These are phyloP conservation scores for Gadus chalcogrammus DNA, from an alignment of 2,113 vertebrate species.

Conservation along the genomic window DNA sequence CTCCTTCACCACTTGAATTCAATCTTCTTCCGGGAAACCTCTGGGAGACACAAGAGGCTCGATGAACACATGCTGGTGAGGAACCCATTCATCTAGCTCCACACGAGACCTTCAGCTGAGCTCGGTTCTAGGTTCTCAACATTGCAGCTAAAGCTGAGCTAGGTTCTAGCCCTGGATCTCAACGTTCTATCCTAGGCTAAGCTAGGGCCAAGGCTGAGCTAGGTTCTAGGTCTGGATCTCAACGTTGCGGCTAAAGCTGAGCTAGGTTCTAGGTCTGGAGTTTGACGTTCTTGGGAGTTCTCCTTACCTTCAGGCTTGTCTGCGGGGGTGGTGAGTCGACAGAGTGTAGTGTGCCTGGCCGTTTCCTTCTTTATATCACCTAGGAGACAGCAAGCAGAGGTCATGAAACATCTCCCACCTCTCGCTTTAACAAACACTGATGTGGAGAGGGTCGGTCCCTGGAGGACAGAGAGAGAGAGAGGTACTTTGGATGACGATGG, in stretches of 20 bases:
- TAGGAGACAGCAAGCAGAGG: constrained; percentile 12
- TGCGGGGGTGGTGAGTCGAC: constrained; percentile 41
- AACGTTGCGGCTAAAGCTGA: too few species aligned
- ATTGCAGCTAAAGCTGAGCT: too few species aligned
- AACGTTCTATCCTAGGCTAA: too few species aligned
- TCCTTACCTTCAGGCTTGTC: not conserved
- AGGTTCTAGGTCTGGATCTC: too few species aligned
- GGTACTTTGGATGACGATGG: constrained; percentile 60
- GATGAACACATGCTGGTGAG: not conserved
- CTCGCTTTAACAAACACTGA: too few species aligned
- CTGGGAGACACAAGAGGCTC: constrained; percentile 12
- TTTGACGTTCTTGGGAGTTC: not conserved
- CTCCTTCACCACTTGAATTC: constrained; percentile 37
- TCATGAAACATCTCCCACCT: not conserved
- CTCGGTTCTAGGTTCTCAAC: too few species aligned
- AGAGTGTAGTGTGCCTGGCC: constrained; percentile 4
- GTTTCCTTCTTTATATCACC: constrained; percentile 32
- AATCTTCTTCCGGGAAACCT: constrained; percentile 2
- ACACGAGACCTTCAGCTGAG: too few species aligned
- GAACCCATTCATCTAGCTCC: not conserved
- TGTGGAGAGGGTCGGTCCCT: too few species aligned
- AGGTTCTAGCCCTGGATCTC: too few species aligned
- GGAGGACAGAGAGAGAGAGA: not conserved
- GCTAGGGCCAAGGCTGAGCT: not conserved
- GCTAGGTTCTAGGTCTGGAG: not conserved